A percentile compares a stretch with the other conserved stretches of the same genome.
phyloP scores from a whole-genome alignment of 2,113 vertebrate genomes.

The Condylura cristata region DNA sequence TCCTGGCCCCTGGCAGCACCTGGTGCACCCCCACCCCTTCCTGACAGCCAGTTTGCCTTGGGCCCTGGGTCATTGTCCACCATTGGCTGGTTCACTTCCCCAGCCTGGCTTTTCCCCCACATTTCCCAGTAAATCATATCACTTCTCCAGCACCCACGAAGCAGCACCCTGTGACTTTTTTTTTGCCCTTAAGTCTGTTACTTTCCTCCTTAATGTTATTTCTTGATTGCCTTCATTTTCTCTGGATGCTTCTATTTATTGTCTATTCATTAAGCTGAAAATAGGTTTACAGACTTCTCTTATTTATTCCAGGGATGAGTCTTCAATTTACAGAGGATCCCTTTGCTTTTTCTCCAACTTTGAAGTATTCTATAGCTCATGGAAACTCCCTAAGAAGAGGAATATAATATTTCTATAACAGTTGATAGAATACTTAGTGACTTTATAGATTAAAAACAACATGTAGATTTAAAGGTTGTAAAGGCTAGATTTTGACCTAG shows the following conservation, averaged over 20 bases:
- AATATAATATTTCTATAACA: not conserved
- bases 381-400: not conserved
- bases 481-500: not conserved
- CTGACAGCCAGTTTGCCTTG: not conserved
- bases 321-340: not conserved
- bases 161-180: not conserved
- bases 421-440: not conserved
- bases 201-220: slow-evolving; percentile 28
- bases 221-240: slow-evolving; percentile 60
- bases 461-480: not conserved
- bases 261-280: slow-evolving; percentile 59
- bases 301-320: slow-evolving; percentile 4
- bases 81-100: not conserved
- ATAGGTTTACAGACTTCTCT: slow-evolving; percentile 46
- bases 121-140: not conserved
- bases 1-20: slow-evolving; percentile 39
- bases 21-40: not conserved
- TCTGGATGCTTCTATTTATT: slow-evolving; percentile 59
- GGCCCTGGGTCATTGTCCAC: not conserved
- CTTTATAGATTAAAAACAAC: not conserved
- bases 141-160: not conserved
- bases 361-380: not conserved
- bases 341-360: slow-evolving; percentile 20
- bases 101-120: not conserved
- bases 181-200: not conserved